Evolutionary conservation across 2,113 vertebrate species (phyloP), one percentile per base, ranked within the genome.

Genomic region (Macheiramphus alcinus): DNA sequence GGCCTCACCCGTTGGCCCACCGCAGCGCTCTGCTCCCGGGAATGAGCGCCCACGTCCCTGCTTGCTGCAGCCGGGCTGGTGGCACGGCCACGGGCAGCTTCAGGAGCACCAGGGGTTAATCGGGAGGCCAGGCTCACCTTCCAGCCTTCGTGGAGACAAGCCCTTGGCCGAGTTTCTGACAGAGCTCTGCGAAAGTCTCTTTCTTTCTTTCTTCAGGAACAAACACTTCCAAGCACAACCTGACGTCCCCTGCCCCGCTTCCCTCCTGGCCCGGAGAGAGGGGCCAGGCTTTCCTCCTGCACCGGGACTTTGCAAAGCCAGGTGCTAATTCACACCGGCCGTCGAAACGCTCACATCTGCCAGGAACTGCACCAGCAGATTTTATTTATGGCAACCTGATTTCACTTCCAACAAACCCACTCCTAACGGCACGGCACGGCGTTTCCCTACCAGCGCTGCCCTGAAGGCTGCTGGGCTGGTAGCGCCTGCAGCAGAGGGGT

Each of bases 371-470:
- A 7, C 43, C 45, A 20, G 26, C 43, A 26, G 45, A 11, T 78
- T 58, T 52, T 16, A 26, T 42, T 52, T n/a, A 15, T 8, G 18
- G 55, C 32, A 21, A 12, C 65, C 45, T 21, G 31, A 36, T 36
- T 43, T 52, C 68, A 25, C 38, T 18, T 36, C 59, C 6, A 17
- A 19, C 29, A 34, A 48, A 53, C 27, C 43, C 42, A 5, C 16
- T 15, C 50, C 38, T 47, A 19, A 16, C 1, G 11, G 42, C 13
- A 6, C 21, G 1, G 16, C 16, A 7, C 1, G 17, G 16, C 10
- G 9, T 40, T 15, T 29, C 21, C 18, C 2, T 31, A 4, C 17
- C 53, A 13, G 63, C 5, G n/a, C 38, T 38, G 42, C 42, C 42
- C 31, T 5, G 52, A 23, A 7, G 42, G 79, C 22, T 29, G 7